Evolutionary conservation across 64 coral and sea anemone genomes (phyloP), one percentile per base, ranked within the genome.

Genomic region (Anthopleura sola): DNA sequence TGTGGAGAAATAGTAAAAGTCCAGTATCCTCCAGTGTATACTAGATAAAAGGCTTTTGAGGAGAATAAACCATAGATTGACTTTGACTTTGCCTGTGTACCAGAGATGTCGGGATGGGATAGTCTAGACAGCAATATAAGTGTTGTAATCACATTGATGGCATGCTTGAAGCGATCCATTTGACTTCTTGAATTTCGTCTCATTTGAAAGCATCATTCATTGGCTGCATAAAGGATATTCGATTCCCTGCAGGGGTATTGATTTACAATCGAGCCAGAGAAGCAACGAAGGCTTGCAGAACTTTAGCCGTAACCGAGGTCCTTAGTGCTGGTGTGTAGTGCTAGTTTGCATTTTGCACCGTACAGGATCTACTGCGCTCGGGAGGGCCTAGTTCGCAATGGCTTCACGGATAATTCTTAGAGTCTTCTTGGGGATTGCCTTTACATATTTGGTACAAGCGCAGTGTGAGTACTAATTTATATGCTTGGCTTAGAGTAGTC

Each of bases 141-240:
- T 3, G 44, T 44, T 33, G 15, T 26, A 24, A 44, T 48, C 76
- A 48, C 76, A 79, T 79, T 79, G 76, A 79, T 79, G 76, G 44
- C 19, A 79, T 79, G 37, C 24, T 79, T 79, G 15, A 38, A 79
- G 34, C 15, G 36, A 20, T 44, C 76, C 24, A 79, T 79, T 79
- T 23, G 44, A 79, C 44, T 17, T 17, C 37, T 79, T n/a, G 37
- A 71, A 48, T 79, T 79, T 79, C 82, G 82, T 83, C 82, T 83
- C 50, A 26, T 83, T 56, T 83, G 82, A 83, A 83, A 83, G 82
- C 82, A 83, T 83, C 82, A 83, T 83, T 83, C 50, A 83, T 83
- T 83, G 82, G 82, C 29, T 60, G 55, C 48, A 83, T 60, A 50
- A 55, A 55, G 32, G 49, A 37, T 83, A 83, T 83, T 83, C 49